phyloP scores from a whole-genome alignment of 2,113 vertebrate genomes.

The Danio rerio region GRCz12tu NC_133185.1:39706001-39706500 shows the following conservation, averaged over 20 bases:
- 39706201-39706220: too few species aligned
- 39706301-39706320: constrained; percentile 20
- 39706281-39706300: constrained; percentile 16
- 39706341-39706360: constrained; percentile 9
- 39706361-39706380: neutral
- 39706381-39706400: neutral
- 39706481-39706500: neutral
- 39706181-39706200: too few species aligned
- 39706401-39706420: constrained; percentile 20
- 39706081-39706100: too few species aligned
- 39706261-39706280: constrained; percentile 17
- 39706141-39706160: too few species aligned
- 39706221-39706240: constrained; percentile 6
- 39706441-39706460: constrained; percentile 12
- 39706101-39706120: too few species aligned
- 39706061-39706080: too few species aligned
- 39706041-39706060: too few species aligned
- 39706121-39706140: too few species aligned
- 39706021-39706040: too few species aligned
- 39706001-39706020: neutral
- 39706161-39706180: too few species aligned
- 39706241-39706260: constrained; percentile 30
- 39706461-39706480: neutral
- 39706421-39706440: constrained; percentile 8
- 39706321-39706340: constrained; percentile 9